Conservation (phyloP, 2,113 vertebrate species). For the Kryptolebias marmoratus region DNA sequence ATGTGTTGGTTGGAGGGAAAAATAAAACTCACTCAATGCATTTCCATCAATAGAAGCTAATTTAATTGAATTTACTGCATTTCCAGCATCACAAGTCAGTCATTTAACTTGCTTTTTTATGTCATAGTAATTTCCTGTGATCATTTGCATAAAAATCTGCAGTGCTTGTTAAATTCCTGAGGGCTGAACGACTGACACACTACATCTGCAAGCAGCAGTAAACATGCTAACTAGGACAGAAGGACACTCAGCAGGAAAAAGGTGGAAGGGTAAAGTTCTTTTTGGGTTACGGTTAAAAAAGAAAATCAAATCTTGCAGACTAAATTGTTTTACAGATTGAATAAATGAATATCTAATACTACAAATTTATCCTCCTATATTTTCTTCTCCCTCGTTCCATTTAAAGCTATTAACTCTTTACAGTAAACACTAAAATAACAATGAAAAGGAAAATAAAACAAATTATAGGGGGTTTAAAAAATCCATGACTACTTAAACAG, state of each 20-base stretch:
- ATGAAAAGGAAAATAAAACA: not conserved
- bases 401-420: not conserved
- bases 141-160: slow-evolving; percentile 22
- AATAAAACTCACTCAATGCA: slow-evolving; percentile 11
- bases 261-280: slow-evolving; percentile 14
- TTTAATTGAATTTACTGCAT: slow-evolving; percentile 15
- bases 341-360: not conserved
- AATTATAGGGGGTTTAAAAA: not conserved
- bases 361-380: not conserved
- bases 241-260: slow-evolving; percentile 8
- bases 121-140: not conserved
- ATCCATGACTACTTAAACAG: no score
- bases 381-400: not conserved
- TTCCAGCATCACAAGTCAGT: not conserved
- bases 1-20: not conserved
- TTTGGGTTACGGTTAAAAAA: not conserved
- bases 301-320: not conserved
- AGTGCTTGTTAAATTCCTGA: slow-evolving; percentile 7
- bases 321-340: not conserved
- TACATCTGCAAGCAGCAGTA: slow-evolving; percentile 46
- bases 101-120: slow-evolving; percentile 8
- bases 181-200: slow-evolving; percentile 23
- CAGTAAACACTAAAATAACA: not conserved
- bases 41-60: slow-evolving; percentile 17
- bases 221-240: slow-evolving; percentile 36